phyloP scores from a whole-genome alignment of 2,888 invertebrate species.

The Glomeris marginata region DNA sequence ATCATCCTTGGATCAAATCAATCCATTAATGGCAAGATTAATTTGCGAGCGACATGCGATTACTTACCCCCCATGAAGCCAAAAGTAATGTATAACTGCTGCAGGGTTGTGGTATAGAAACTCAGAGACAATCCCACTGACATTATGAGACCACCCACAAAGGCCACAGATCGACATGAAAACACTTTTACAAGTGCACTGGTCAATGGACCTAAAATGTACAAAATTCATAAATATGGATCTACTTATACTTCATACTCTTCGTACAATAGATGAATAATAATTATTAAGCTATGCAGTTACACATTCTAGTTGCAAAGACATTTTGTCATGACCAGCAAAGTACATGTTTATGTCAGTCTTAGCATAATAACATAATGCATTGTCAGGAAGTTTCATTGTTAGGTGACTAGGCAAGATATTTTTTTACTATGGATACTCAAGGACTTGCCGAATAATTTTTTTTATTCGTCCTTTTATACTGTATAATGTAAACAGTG shows the following conservation, averaged over 20 bases:
- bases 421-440: too few relatives aligned
- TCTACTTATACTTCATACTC: too few relatives aligned
- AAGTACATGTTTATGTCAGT: background rate
- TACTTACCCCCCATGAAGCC: conserved; percentile 51
- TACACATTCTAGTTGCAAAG: too few relatives aligned
- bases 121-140: conserved; percentile 51
- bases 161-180: conserved; percentile 50
- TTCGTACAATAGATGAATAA: too few relatives aligned
- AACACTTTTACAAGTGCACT: conserved; percentile 51
- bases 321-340: too few relatives aligned
- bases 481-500: too few relatives aligned
- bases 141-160: conserved; percentile 54
- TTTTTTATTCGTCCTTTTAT: too few relatives aligned
- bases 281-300: too few relatives aligned
- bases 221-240: background rate
- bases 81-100: conserved; percentile 53
- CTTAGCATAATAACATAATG: background rate
- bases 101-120: conserved; percentile 50
- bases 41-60: background rate
- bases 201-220: conserved; percentile 46
- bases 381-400: background rate
- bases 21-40: too few relatives aligned
- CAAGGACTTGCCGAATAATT: too few relatives aligned
- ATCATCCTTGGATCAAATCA: too few relatives aligned
- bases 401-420: too few relatives aligned